Percentiles rank a stretch among this genome's conserved stretches.
Evolutionary conservation across 2,888 invertebrate genomes (phyloP).

Genomic region (Dryadula phaetusa): DNA sequence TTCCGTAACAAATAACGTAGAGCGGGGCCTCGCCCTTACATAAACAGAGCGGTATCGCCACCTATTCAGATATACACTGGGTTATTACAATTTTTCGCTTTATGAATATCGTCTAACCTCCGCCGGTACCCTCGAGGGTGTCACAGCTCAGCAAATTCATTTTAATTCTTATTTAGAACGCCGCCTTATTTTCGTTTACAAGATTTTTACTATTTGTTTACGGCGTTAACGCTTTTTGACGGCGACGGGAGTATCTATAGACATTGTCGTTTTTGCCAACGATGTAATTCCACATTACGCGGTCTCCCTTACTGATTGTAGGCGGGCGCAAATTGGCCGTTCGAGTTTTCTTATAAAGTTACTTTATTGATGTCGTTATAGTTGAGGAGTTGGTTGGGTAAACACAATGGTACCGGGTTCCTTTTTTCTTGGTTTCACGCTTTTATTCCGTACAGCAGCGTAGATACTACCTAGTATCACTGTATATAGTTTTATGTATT

Average conservation of each 20-base stretch:
- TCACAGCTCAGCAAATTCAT: conserved; percentile 82
- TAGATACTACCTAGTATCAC: no score
- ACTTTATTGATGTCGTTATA: conserved; percentile 26
- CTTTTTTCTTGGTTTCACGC: no score
- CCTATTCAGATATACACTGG: conserved; percentile 71
- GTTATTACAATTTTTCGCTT: conserved; percentile 84
- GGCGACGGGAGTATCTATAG: conserved; percentile 69
- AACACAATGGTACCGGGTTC: neutral
- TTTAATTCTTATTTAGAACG: conserved; percentile 84
- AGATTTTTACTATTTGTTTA: conserved; percentile 84
- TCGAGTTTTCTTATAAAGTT: conserved; percentile 44
- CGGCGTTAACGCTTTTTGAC: conserved; percentile 67
- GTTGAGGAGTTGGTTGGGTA: conserved; percentile 19
- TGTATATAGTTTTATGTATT: no score
- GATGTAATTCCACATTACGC: conserved; percentile 67
- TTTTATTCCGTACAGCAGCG: no score
- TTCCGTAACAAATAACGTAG: conserved; percentile 69
- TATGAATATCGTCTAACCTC: conserved; percentile 77
- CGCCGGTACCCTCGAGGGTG: conserved; percentile 69
- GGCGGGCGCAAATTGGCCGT: conserved; percentile 66
- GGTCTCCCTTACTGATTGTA: conserved; percentile 53
- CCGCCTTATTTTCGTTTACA: conserved; percentile 82
- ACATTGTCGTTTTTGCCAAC: conserved; percentile 71
- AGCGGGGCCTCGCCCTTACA: conserved; percentile 66
- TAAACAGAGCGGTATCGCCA: conserved; percentile 66